Conservation (phyloP, 2,888 invertebrate genomes). For the Eupeodes luniger region DNA sequence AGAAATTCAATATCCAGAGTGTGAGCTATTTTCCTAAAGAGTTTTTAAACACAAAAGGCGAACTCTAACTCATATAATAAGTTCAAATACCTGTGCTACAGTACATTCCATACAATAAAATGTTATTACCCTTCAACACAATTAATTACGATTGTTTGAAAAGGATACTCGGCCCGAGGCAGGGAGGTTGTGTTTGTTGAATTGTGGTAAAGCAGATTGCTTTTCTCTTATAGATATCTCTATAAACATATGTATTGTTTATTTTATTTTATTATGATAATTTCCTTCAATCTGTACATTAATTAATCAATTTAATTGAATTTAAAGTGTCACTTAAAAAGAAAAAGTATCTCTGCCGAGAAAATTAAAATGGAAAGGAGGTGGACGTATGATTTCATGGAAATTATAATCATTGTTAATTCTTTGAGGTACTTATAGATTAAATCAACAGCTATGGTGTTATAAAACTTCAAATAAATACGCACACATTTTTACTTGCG, state of each 20-base stretch:
- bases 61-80: neutral
- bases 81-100: constrained; percentile 5
- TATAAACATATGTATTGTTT: no score
- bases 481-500: no score
- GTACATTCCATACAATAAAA: no score
- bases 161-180: neutral
- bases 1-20: constrained; percentile 14
- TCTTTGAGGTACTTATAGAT: neutral
- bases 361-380: neutral
- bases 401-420: neutral
- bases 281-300: neutral
- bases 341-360: neutral
- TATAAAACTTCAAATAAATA: no score
- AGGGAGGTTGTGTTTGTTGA: neutral
- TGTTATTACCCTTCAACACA: neutral
- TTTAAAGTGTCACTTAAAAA: neutral
- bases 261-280: neutral
- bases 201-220: constrained; percentile 6
- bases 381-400: neutral
- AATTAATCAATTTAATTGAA: constrained; percentile 9
- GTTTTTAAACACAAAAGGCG: constrained; percentile 6
- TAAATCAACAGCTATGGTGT: neutral
- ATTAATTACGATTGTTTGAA: neutral
- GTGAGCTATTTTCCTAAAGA: neutral
- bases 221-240: neutral